Percentiles rank a stretch among this genome's conserved stretches.
These are phyloP conservation scores for Drosophila murphyi DNA, from an alignment of 1,140 invertebrate species.

Conservation along the genomic window DNA sequence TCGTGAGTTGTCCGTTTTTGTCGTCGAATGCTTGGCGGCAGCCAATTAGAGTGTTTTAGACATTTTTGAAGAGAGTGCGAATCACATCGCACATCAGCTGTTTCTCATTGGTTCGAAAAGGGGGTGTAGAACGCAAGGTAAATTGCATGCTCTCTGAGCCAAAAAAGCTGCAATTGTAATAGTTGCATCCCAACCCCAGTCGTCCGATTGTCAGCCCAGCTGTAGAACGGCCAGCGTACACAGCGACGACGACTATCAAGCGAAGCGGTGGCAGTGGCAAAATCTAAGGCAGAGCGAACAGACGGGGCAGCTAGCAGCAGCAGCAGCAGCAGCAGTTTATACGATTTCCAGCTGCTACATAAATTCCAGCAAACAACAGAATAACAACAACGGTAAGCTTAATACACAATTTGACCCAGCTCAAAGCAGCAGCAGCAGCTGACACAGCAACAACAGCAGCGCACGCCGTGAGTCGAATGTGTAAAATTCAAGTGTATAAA, in stretches of 20 bases:
- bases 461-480: constrained; percentile 20
- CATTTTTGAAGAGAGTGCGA: background rate
- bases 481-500: constrained; percentile 69
- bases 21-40: constrained; percentile 12
- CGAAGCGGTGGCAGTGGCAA: constrained; percentile 31
- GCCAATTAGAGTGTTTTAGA: constrained; percentile 25
- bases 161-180: constrained; percentile 65
- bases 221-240: constrained; percentile 35
- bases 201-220: constrained; percentile 18
- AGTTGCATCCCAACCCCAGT: constrained; percentile 41
- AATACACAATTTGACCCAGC: constrained; percentile 50
- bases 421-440: constrained; percentile 37
- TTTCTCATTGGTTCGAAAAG: constrained; percentile 1
- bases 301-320: constrained; percentile 16
- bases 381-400: constrained; percentile 58
- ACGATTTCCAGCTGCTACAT: constrained; percentile 42
- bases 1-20: constrained; percentile 23
- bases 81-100: constrained; percentile 24
- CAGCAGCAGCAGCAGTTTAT: constrained; percentile 20
- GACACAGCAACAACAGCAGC: constrained; percentile 8
- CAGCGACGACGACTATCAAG: constrained; percentile 70
- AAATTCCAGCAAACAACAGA: constrained; percentile 48
- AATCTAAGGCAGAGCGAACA: constrained; percentile 4
- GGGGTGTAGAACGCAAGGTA: constrained; percentile 14
- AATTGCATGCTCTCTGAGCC: constrained; percentile 47